Percentiles rank a stretch among this genome's conserved stretches.
Evolutionary conservation across 2,888 invertebrate species (phyloP).

Genomic region (Icerya purchasi): DNA sequence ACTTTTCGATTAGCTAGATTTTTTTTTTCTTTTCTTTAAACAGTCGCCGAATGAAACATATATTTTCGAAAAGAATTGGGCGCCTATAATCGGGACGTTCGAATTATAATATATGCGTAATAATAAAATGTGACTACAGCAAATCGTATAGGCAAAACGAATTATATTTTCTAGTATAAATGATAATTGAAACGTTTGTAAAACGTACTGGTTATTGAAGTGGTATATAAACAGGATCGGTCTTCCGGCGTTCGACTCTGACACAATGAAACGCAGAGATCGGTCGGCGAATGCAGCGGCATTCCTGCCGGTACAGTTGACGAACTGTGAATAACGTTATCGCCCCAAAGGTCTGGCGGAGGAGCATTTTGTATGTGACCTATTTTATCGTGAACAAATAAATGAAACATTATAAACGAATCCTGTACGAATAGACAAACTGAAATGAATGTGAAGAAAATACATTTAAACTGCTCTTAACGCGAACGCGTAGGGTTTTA

Average conservation of each 20-base stretch:
- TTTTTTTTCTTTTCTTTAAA: too few relatives aligned
- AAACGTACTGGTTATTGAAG: slow-evolving; percentile 21
- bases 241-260: slow-evolving; percentile 20
- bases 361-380: slow-evolving; percentile 12
- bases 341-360: slow-evolving; percentile 8
- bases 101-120: neutral
- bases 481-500: too few relatives aligned
- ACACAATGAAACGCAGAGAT: slow-evolving; percentile 22
- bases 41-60: too few relatives aligned
- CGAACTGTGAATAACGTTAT: slow-evolving; percentile 9
- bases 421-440: neutral
- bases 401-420: too few relatives aligned
- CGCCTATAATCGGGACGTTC: too few relatives aligned
- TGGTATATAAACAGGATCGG: slow-evolving; percentile 22
- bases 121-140: neutral
- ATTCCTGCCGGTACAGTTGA: too few relatives aligned
- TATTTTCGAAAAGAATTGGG: too few relatives aligned
- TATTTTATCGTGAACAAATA: too few relatives aligned
- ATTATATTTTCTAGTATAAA: too few relatives aligned
- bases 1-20: too few relatives aligned
- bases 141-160: neutral
- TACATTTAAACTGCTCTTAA: too few relatives aligned
- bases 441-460: neutral
- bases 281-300: slow-evolving; percentile 16
- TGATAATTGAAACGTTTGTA: too few relatives aligned